Evolutionary conservation across 2,888 invertebrate species (phyloP).

Genomic region (Leucoma salicis): DNA sequence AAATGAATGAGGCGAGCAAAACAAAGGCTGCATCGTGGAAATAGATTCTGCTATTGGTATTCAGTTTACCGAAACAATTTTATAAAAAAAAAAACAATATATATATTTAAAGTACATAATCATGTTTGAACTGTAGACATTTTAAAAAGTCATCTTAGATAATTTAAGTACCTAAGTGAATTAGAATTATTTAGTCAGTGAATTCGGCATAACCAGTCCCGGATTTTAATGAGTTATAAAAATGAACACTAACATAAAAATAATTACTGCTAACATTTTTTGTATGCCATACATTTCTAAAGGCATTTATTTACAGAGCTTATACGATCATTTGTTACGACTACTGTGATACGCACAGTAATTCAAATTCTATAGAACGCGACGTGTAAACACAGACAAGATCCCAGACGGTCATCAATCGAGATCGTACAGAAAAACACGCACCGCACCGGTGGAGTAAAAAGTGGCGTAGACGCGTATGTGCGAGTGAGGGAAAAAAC

Average conservation of each 20-base stretch:
- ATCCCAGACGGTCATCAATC: slow-evolving; percentile 64
- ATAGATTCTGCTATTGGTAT: neutral
- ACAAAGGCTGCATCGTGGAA: neutral
- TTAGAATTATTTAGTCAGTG: no score
- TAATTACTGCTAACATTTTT: slow-evolving; percentile 31
- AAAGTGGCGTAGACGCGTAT: slow-evolving; percentile 71
- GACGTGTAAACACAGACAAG: slow-evolving; percentile 54
- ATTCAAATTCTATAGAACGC: slow-evolving; percentile 31
- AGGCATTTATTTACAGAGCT: slow-evolving; percentile 34
- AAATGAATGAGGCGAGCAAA: neutral
- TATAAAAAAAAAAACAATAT: no score
- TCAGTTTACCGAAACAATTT: no score
- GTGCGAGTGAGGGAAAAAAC: slow-evolving; percentile 56
- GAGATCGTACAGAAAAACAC: slow-evolving; percentile 60
- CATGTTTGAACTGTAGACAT: no score
- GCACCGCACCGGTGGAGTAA: slow-evolving; percentile 52
- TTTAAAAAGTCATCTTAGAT: no score
- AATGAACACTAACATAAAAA: no score
- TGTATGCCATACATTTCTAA: slow-evolving; percentile 19
- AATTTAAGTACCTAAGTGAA: no score
- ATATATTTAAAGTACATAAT: no score
- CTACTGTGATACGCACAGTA: slow-evolving; percentile 55
- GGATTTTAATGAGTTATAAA: no score
- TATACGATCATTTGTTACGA: slow-evolving; percentile 38
- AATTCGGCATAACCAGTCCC: no score